Conservation (phyloP, 2,888 invertebrate species). For the Pandemis cinnamomeana region DNA sequence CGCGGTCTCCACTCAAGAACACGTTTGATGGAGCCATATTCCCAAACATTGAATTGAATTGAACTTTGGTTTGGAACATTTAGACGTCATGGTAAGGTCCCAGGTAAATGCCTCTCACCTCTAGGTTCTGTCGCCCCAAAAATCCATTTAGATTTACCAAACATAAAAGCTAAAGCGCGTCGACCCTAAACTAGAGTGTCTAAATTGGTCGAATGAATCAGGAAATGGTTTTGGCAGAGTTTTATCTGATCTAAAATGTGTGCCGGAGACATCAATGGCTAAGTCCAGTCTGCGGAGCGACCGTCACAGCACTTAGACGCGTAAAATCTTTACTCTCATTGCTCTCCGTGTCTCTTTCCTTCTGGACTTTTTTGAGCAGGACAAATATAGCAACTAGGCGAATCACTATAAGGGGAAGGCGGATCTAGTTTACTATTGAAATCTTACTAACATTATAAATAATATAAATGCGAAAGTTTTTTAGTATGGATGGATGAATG, state of each 20-base stretch:
- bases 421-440: no score
- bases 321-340: not conserved
- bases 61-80: no score
- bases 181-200: constrained; percentile 18
- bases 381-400: no score
- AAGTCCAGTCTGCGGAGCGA: constrained; percentile 10
- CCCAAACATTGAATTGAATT: no score
- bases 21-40: no score
- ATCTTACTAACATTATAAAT: no score
- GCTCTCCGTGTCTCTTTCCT: not conserved
- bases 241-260: constrained; percentile 28
- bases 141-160: not conserved
- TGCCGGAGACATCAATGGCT: constrained; percentile 22
- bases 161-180: not conserved
- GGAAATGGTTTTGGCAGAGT: constrained; percentile 34
- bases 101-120: not conserved
- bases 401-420: no score
- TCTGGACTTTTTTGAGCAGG: no score
- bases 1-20: no score
- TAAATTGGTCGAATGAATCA: constrained; percentile 30
- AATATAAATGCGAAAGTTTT: no score
- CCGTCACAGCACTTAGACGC: not conserved
- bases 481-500: no score
- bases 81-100: no score
- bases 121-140: not conserved